Evolutionary conservation across 2,113 vertebrate genomes (phyloP).

Genomic region (Agelaius phoeniceus): DNA sequence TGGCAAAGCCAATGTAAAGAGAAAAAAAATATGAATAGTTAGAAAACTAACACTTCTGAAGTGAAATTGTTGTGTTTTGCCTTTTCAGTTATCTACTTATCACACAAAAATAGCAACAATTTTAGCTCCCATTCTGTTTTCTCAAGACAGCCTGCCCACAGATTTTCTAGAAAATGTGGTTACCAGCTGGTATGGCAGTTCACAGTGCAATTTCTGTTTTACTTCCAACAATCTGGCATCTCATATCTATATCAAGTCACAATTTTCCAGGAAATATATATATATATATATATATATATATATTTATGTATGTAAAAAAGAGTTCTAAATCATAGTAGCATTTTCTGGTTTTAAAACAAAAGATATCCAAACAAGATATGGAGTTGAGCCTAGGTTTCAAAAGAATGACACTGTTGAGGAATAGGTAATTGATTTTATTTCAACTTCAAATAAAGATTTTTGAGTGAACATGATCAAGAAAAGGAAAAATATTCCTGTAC

Average conservation of each 20-base stretch:
- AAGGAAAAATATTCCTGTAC: neutral
- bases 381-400: neutral
- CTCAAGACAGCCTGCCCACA: constrained; percentile 66
- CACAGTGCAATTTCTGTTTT: constrained; percentile 66
- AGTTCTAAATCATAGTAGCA: neutral
- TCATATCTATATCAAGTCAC: constrained; percentile 48
- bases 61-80: constrained; percentile 47
- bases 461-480: neutral
- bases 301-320: neutral
- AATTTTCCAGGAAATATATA: constrained; percentile 20
- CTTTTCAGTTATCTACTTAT: constrained; percentile 60
- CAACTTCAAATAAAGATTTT: neutral
- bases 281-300: neutral
- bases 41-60: constrained; percentile 29
- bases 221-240: constrained; percentile 68
- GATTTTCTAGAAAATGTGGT: constrained; percentile 69
- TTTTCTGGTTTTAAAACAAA: neutral
- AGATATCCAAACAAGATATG: neutral
- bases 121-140: constrained; percentile 64
- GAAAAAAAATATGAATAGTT: neutral
- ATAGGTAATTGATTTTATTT: neutral
- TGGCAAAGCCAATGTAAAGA: constrained; percentile 22
- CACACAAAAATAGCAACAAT: constrained; percentile 57
- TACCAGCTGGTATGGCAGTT: constrained; percentile 64
- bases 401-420: neutral